Conservation (phyloP, 2,888 invertebrate species). For the Scaptomyza caliginosa region DNA sequence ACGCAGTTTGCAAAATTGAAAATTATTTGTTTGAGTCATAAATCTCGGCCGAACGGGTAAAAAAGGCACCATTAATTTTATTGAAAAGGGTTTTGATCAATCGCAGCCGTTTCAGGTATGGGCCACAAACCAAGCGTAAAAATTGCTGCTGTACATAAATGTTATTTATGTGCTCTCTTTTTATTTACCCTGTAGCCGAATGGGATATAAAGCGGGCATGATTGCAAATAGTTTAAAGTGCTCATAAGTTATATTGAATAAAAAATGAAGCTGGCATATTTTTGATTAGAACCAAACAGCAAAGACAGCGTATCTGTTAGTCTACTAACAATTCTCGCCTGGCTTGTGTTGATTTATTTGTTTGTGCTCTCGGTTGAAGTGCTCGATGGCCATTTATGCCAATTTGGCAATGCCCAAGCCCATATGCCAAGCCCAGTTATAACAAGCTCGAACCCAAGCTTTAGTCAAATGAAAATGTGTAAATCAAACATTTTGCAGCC, state of each 20-base stretch:
- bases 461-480: conserved; percentile 45
- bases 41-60: conserved; percentile 46
- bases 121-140: conserved; percentile 30
- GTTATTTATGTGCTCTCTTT: conserved; percentile 40
- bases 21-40: conserved; percentile 51
- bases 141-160: conserved; percentile 44
- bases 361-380: conserved; percentile 50
- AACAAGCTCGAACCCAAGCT: conserved; percentile 34
- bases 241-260: no score
- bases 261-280: no score
- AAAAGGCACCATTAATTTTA: conserved; percentile 59
- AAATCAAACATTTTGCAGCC: conserved; percentile 54
- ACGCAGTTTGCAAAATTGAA: conserved; percentile 35
- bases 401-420: conserved; percentile 59
- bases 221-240: not conserved
- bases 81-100: conserved; percentile 68
- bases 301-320: conserved; percentile 20
- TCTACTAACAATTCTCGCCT: not conserved
- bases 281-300: not conserved
- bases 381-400: conserved; percentile 61
- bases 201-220: not conserved
- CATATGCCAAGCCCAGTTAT: conserved; percentile 20
- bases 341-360: conserved; percentile 65
- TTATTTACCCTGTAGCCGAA: conserved; percentile 8
- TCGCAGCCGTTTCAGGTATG: conserved; percentile 29